Conservation (phyloP, 1,140 invertebrate genomes). For the Drosophila punjabiensis region DNA sequence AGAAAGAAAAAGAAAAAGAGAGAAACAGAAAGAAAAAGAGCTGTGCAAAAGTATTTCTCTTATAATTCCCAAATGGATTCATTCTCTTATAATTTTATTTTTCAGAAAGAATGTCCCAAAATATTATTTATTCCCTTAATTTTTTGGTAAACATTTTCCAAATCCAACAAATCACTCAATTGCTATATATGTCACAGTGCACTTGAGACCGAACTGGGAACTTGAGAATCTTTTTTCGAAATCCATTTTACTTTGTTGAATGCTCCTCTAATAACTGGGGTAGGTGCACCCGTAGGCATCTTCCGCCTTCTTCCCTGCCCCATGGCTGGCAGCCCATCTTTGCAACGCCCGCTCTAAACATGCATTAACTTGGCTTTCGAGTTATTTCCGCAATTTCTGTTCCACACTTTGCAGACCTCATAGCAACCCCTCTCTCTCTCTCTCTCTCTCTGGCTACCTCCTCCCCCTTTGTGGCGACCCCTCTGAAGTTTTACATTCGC, state of each 20-base stretch:
- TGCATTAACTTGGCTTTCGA: constrained; percentile 48
- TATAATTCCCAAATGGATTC: constrained; percentile 5
- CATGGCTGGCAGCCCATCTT: no score
- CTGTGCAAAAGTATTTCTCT: not conserved
- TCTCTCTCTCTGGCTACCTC: not conserved
- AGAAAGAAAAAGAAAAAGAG: no score
- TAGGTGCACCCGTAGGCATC: constrained; percentile 23
- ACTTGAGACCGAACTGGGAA: not conserved
- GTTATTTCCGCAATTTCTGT: constrained; percentile 55
- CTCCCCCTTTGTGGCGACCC: constrained; percentile 2
- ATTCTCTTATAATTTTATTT: no score
- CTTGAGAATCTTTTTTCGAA: constrained; percentile 28
- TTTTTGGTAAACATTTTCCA: not conserved
- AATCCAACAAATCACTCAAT: not conserved
- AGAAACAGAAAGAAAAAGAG: no score
- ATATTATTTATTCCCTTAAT: not conserved
- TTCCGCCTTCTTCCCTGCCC: constrained; percentile 21
- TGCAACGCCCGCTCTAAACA: constrained; percentile 10
- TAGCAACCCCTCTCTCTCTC: not conserved
- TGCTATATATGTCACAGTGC: constrained; percentile 9
- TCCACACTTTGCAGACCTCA: constrained; percentile 42
- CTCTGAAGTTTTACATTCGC: constrained; percentile 41
- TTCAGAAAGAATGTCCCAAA: no score
- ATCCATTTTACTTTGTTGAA: constrained; percentile 44
- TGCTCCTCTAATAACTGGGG: constrained; percentile 41